phyloP scores from a whole-genome alignment of 2,888 invertebrate species.

The Lasius fuliginosus region DNA sequence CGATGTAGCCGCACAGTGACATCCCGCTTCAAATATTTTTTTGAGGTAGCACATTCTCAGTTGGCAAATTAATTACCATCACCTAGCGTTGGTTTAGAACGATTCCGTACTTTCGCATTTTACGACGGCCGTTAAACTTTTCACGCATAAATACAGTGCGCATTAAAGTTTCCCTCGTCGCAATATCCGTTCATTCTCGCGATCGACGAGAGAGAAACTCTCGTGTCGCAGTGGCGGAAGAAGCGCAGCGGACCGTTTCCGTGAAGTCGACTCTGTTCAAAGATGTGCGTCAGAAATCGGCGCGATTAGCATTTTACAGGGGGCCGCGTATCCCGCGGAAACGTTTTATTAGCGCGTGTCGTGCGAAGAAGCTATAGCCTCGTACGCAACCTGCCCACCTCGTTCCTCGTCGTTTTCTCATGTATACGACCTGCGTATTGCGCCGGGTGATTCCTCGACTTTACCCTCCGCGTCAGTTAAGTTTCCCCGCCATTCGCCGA shows the following conservation, averaged over 20 bases:
- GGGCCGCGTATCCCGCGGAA: constrained; percentile 77
- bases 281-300: constrained; percentile 78
- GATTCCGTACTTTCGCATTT: constrained; percentile 10
- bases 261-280: constrained; percentile 76
- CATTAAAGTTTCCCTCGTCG: constrained; percentile 56
- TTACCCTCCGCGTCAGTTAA: neutral
- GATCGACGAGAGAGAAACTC: constrained; percentile 11
- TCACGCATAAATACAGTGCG: constrained; percentile 49
- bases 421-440: constrained; percentile 71
- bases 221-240: constrained; percentile 53
- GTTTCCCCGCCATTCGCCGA: constrained; percentile 69
- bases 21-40: constrained; percentile 9
- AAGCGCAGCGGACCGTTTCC: constrained; percentile 74
- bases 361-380: constrained; percentile 84
- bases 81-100: neutral
- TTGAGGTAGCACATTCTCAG: neutral
- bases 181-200: constrained; percentile 43
- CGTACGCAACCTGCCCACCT: constrained; percentile 57
- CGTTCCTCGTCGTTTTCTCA: constrained; percentile 77
- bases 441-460: constrained; percentile 50
- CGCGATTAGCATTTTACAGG: constrained; percentile 84
- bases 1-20: constrained; percentile 4
- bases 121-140: constrained; percentile 21
- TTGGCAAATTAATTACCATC: neutral
- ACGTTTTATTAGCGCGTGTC: constrained; percentile 84